Conservation (phyloP, 2,113 vertebrate species). For the Gorsachius goisagi region DNA sequence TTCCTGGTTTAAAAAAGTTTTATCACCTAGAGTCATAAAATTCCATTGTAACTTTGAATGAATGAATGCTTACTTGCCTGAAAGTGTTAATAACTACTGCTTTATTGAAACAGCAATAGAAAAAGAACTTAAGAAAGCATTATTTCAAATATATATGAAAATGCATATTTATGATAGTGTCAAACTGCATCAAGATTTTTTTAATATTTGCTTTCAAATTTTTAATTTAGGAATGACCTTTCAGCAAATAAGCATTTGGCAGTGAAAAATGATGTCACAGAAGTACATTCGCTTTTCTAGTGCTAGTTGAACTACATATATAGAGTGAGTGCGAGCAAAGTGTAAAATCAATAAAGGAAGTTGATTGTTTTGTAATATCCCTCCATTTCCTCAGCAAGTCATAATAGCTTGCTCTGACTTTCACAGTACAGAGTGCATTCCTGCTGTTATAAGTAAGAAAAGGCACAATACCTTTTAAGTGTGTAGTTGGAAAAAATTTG, state of each 20-base stretch:
- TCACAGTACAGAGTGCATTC: neutral
- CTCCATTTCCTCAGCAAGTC: conserved; percentile 43
- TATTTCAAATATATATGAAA: neutral
- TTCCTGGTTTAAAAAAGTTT: neutral
- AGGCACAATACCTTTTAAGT: neutral
- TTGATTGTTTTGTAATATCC: conserved; percentile 53
- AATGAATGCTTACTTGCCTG: neutral
- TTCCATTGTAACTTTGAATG: neutral
- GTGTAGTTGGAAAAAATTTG: neutral
- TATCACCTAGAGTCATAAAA: neutral
- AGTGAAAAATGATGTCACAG: conserved; percentile 5
- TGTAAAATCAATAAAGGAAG: conserved; percentile 57
- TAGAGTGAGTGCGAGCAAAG: neutral
- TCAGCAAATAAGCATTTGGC: neutral
- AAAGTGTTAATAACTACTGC: neutral
- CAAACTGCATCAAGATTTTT: neutral
- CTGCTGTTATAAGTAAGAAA: conserved; percentile 3
- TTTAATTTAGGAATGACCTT: conserved; percentile 39
- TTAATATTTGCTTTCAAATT: neutral
- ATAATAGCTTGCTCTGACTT: conserved; percentile 45
- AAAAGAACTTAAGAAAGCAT: neutral
- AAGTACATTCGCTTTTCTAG: neutral
- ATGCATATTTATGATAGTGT: neutral
- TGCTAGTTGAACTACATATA: neutral
- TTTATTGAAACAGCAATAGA: neutral